Evolutionary conservation across 1,140 invertebrate species (phyloP).

Genomic region (Trinorchestia longiramus): DNA sequence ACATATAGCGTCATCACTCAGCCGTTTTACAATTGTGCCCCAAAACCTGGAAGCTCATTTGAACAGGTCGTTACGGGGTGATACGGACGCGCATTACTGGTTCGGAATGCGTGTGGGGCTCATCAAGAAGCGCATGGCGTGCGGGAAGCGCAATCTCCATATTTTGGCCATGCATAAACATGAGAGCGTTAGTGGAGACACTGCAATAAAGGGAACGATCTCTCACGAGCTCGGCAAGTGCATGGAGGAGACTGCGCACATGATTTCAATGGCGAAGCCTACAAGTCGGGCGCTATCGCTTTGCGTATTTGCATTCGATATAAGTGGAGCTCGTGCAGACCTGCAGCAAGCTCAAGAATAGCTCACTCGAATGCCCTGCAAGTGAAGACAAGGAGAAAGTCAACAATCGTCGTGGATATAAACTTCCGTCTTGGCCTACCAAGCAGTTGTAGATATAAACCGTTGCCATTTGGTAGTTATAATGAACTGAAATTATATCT

Average conservation of each 20-base stretch:
- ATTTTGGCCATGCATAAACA: not conserved
- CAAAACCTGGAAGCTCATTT: not conserved
- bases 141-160: not conserved
- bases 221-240: not conserved
- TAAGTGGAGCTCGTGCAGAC: not conserved
- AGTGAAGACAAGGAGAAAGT: not conserved
- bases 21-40: not conserved
- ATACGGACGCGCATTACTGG: not conserved
- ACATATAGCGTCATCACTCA: not conserved
- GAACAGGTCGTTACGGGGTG: not conserved
- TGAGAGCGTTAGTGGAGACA: not conserved
- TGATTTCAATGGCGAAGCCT: not conserved
- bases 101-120: not conserved
- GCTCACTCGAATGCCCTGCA: not conserved
- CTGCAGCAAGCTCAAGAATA: not conserved
- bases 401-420: not conserved
- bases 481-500: not conserved
- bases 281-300: not conserved
- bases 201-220: not conserved
- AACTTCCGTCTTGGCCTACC: not conserved
- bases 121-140: not conserved
- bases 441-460: not conserved
- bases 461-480: not conserved
- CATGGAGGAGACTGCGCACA: not conserved
- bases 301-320: slow-evolving; percentile 1